phyloP scores from a whole-genome alignment of 2,888 invertebrate genomes.

The Melinaea menophilus region DNA sequence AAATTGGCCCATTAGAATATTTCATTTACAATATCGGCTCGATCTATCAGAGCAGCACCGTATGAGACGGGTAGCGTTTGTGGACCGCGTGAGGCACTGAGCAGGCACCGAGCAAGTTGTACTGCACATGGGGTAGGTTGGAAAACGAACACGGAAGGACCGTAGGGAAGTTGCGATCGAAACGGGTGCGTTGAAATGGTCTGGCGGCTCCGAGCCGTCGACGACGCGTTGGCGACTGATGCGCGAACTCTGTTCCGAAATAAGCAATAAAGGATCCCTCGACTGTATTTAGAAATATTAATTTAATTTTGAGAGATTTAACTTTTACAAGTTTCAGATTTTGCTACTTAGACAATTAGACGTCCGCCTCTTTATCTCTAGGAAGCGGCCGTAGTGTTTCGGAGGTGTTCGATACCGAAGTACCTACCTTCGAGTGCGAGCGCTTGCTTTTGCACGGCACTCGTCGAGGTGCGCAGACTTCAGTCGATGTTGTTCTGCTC shows the following conservation, averaged over 20 bases:
- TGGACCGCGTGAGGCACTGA: constrained; percentile 45
- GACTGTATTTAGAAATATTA: constrained; percentile 76
- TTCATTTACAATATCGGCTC: constrained; percentile 62
- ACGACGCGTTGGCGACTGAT: constrained; percentile 73
- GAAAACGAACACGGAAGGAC: constrained; percentile 46
- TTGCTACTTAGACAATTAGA: constrained; percentile 72
- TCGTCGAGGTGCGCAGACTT: constrained; percentile 40
- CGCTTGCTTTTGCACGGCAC: constrained; percentile 37
- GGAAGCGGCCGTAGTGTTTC: constrained; percentile 56
- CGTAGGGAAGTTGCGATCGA: constrained; percentile 56
- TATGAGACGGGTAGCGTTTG: constrained; percentile 42
- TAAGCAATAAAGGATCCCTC: constrained; percentile 72
- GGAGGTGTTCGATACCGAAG: constrained; percentile 44
- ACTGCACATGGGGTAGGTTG: constrained; percentile 43
- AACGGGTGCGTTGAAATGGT: constrained; percentile 51
- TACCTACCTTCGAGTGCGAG: constrained; percentile 45
- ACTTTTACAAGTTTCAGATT: constrained; percentile 71
- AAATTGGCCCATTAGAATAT: constrained; percentile 61
- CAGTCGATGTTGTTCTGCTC: constrained; percentile 57
- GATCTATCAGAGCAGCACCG: constrained; percentile 61
- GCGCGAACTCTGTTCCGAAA: constrained; percentile 63
- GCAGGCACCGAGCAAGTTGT: constrained; percentile 45
- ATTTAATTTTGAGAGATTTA: constrained; percentile 75
- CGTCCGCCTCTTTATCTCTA: constrained; percentile 72
- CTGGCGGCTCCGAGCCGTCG: constrained; percentile 46